phyloP scores from a whole-genome alignment of 2,888 invertebrate genomes.

The Mesopsocus fuscifrons region DNA sequence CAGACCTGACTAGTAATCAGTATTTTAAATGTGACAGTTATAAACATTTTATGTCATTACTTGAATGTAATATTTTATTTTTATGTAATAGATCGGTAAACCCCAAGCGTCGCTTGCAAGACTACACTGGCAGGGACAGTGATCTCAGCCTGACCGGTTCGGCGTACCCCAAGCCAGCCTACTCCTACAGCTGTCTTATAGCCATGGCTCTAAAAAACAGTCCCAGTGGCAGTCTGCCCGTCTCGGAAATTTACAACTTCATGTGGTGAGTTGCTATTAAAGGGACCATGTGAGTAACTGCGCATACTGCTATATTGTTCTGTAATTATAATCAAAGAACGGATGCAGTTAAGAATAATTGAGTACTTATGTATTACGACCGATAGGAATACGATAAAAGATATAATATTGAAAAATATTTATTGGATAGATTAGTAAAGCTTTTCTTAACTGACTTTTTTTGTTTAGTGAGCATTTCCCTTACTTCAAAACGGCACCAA shows the following conservation, averaged over 20 bases:
- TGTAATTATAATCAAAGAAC: neutral
- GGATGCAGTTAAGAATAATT: neutral
- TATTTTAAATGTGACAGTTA: too few relatives aligned
- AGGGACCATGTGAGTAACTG: neutral
- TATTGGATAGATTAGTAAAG: too few relatives aligned
- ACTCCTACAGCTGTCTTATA: conserved; percentile 94
- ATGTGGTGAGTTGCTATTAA: conserved; percentile 60
- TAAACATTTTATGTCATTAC: conserved; percentile 16
- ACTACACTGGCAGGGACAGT: conserved; percentile 12
- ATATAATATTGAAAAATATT: too few relatives aligned
- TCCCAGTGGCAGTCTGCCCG: conserved; percentile 80
- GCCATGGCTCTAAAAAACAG: conserved; percentile 97
- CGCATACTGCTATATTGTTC: neutral
- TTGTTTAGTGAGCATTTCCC: conserved; percentile 92
- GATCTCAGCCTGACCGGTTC: too few relatives aligned
- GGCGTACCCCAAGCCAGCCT: conserved; percentile 81
- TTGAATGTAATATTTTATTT: conserved; percentile 24
- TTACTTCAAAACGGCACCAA: conserved; percentile 94
- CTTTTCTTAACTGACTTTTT: too few relatives aligned
- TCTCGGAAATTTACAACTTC: conserved; percentile 96
- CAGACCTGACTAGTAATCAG: too few relatives aligned
- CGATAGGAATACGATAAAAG: too few relatives aligned
- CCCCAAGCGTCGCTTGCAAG: conserved; percentile 28
- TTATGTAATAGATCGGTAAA: conserved; percentile 22
- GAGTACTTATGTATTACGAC: too few relatives aligned